Percentiles rank a stretch among this genome's conserved stretches.
phyloP scores from a whole-genome alignment of 2,797 vertebrate genomes.

The Euthynnus affinis region DNA sequence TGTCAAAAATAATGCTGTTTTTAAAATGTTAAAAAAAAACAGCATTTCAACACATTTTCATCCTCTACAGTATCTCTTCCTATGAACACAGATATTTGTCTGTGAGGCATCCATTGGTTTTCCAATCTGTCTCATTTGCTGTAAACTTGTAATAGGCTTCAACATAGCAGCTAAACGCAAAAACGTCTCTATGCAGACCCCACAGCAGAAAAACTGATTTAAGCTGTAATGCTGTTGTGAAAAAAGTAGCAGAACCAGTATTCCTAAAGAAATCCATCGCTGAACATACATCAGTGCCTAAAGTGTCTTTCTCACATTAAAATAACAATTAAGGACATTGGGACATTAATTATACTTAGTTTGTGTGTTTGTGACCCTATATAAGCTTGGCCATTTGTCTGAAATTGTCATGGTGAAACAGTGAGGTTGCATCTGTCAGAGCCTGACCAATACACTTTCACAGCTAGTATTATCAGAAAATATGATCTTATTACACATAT shows the following conservation, averaged over 20 bases:
- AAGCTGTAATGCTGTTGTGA: not conserved
- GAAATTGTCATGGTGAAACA: not conserved
- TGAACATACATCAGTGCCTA: not conserved
- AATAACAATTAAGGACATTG: not conserved
- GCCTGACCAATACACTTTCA: not conserved
- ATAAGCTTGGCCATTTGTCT: not conserved
- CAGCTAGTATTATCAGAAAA: too few relatives aligned
- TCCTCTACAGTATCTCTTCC: not conserved
- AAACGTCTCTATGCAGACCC: conserved; percentile 1
- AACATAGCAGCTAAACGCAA: conserved; percentile 36
- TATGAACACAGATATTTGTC: conserved; percentile 15
- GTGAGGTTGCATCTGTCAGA: not conserved
- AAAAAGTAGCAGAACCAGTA: not conserved
- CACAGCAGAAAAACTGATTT: not conserved
- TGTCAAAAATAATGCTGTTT: not conserved
- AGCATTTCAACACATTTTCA: not conserved
- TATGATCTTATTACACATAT: too few relatives aligned
- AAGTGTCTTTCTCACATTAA: not conserved
- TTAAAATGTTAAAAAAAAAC: not conserved
- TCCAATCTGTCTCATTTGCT: conserved; percentile 41
- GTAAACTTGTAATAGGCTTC: conserved; percentile 70
- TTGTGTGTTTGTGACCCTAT: not conserved
- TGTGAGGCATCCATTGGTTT: conserved; percentile 26
- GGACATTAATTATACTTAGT: not conserved
- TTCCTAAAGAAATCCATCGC: not conserved